phyloP scores from a whole-genome alignment of 1,140 invertebrate genomes.

The Daktulosphaira vitifoliae region DNA sequence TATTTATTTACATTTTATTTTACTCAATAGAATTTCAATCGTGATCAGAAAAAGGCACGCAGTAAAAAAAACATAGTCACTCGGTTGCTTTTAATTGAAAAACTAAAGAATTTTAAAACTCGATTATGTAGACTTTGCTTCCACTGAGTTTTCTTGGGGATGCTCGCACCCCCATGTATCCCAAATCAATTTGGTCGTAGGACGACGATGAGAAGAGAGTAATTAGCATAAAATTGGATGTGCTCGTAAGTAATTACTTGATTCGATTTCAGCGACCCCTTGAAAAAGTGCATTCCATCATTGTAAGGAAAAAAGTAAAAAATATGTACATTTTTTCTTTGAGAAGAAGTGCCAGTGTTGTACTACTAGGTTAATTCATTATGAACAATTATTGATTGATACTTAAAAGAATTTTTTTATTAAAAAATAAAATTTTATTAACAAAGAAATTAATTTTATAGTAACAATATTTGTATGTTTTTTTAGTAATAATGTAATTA shows the following conservation, averaged over 20 bases:
- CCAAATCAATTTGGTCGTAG: conserved; percentile 11
- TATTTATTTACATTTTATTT: too few relatives aligned
- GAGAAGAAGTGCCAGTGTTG: too few relatives aligned
- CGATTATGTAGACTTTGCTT: conserved; percentile 20
- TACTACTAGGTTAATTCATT: too few relatives aligned
- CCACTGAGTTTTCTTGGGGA: background rate
- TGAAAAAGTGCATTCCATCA: background rate
- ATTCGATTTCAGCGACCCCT: conserved; percentile 18
- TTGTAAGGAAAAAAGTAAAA: background rate
- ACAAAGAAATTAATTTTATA: too few relatives aligned
- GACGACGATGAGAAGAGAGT: background rate
- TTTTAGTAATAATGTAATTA: too few relatives aligned
- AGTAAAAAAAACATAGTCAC: background rate
- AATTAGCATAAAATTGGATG: conserved; percentile 32
- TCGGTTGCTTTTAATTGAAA: conserved; percentile 25
- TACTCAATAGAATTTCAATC: conserved; percentile 13
- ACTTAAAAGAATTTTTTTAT: too few relatives aligned
- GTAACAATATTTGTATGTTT: too few relatives aligned
- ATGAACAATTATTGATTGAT: too few relatives aligned
- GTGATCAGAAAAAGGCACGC: background rate
- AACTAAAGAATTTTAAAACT: conserved; percentile 33
- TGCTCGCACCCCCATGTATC: conserved; percentile 21
- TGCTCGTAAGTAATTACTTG: conserved; percentile 31
- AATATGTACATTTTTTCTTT: conserved; percentile 5
- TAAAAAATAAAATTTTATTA: too few relatives aligned